Evolutionary conservation across 2,888 invertebrate species (phyloP).

Genomic region (Tetragnatha montana): DNA sequence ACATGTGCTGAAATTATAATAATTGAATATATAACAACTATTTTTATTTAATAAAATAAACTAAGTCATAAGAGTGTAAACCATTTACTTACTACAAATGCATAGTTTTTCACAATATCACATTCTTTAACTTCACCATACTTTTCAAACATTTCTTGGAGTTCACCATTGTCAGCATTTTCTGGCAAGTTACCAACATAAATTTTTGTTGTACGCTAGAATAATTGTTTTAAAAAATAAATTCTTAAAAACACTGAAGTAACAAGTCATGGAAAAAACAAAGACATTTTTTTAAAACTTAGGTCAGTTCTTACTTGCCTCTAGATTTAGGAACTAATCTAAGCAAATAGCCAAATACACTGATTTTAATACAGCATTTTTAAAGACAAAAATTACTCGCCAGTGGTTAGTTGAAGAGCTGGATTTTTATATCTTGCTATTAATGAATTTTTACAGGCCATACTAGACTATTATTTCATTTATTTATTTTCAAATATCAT

Average conservation of each 20-base stretch:
- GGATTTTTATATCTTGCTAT: no score
- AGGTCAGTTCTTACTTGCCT: no score
- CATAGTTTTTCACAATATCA: conserved; percentile 73
- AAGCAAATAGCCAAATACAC: no score
- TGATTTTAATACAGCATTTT: no score
- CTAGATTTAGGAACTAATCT: no score
- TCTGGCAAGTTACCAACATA: conserved; percentile 72
- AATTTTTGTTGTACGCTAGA: conserved; percentile 72
- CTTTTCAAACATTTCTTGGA: conserved; percentile 72
- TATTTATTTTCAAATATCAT: no score
- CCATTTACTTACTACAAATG: conserved; percentile 72
- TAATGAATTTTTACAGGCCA: no score
- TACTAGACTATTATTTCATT: no score
- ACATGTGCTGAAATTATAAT: conserved; percentile 71
- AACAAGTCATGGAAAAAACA: not conserved
- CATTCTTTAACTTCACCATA: conserved; percentile 72
- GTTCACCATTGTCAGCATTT: conserved; percentile 67
- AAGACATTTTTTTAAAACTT: not conserved
- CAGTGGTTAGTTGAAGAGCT: no score
- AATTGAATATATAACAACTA: not conserved
- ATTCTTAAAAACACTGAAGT: not conserved
- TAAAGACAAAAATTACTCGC: no score
- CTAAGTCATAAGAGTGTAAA: not conserved
- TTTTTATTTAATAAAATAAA: not conserved
- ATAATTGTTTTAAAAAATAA: not conserved